A percentile compares a stretch with the other conserved stretches of the same genome.
These are phyloP conservation scores for Rhinoderma darwinii DNA, from an alignment of 2,113 vertebrate genomes.

Conservation along the genomic window DNA sequence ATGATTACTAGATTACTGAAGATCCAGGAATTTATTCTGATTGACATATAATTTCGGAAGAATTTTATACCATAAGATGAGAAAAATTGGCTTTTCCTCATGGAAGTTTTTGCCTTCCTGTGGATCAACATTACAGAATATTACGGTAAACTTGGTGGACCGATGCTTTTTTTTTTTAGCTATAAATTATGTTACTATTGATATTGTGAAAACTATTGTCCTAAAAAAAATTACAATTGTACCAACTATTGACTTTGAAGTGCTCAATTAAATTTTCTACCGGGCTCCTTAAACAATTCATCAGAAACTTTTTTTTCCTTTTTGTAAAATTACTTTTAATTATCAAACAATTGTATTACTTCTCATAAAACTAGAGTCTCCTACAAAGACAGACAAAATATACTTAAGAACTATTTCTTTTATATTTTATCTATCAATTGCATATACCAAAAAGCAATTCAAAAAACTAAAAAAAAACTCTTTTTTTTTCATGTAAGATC, in stretches of 20 bases:
- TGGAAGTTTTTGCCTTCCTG: too few species aligned
- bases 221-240: background rate
- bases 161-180: too few species aligned
- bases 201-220: background rate
- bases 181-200: background rate
- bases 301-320: background rate
- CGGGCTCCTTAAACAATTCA: background rate
- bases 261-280: background rate
- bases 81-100: too few species aligned
- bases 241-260: background rate
- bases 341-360: background rate
- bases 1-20: too few species aligned
- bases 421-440: background rate
- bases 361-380: background rate
- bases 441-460: background rate
- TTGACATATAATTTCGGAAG: too few species aligned
- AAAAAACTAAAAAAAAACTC: background rate
- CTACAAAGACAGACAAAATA: background rate
- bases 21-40: too few species aligned
- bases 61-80: too few species aligned
- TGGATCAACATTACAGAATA: too few species aligned
- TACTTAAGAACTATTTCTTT: background rate
- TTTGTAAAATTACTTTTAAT: constrained; percentile 9
- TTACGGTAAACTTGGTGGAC: too few species aligned
- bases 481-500: too few species aligned